Base-by-base conservation (phyloP, 2,888 invertebrate genomes). In the Hipparchia semele region DNA sequence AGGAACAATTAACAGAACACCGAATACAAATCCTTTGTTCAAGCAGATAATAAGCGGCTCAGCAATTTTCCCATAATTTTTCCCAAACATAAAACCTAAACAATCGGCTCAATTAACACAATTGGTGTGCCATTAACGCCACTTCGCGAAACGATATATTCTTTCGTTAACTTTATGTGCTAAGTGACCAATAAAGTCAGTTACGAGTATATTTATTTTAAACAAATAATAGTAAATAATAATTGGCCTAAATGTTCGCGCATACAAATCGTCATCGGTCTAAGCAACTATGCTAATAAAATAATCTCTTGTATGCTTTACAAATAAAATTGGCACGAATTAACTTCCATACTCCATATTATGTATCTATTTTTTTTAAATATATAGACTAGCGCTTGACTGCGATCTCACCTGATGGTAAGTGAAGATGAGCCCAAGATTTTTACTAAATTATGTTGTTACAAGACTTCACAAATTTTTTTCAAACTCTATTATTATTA, bases 71-170 rank as follows among this genome's bases (percentile, higher is more conserved):
- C 10, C 59, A 60, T 10, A 39, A 8, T 71, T 73, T 71, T 70
- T 51, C 70, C 51, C 64, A 56, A 68, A 56, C 67, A 9, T 56
- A 56, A 56, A 67, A 58, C 67, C 45, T 13, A 67, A 13, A 60
- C 51, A 64, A 70, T 70, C 51, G 49, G 45, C 58, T 61, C 73
- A 74, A 76, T 77, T 74, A 76, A n/a, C 69, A 54, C 73, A 77
- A 76, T 74, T 77, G 76, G 75, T 76, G 72, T 73, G 68, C 62
- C 68, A 76, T 77, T 66, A 75, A 46, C 33, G 72, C 70, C 77
- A 75, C 71, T 9, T 70, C 65, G 66, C 65, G 13, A 54, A 70
- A 10, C 61, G 59, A 77, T 77, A 75, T 72, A 76, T 71, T 78
- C 71, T 72, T 77, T 61, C 72, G 69, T 75, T 67, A 53, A 74